Evolutionary conservation across 2,888 invertebrate genomes (phyloP).

Genomic region (Ormyrus labotus): DNA sequence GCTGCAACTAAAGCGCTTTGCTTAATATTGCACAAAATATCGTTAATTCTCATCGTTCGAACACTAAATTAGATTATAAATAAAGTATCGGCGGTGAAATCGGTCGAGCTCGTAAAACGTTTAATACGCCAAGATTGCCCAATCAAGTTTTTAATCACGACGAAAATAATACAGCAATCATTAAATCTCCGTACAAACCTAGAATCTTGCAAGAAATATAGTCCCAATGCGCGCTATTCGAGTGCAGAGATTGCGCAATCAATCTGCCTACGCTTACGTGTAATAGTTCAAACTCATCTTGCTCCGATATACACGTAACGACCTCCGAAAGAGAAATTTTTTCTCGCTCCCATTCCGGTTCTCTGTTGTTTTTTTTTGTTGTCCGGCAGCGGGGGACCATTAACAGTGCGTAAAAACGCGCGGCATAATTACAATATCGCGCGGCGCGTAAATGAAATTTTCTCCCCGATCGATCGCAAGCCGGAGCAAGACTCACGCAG

Average conservation of each 20-base stretch:
- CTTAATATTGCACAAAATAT: slow-evolving; percentile 22
- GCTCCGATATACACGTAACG: too few species aligned
- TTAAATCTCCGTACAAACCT: background rate
- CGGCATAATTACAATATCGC: slow-evolving; percentile 45
- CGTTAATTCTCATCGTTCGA: background rate
- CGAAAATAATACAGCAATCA: slow-evolving; percentile 20
- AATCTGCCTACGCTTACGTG: too few species aligned
- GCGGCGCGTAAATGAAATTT: slow-evolving; percentile 48
- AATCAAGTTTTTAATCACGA: slow-evolving; percentile 23
- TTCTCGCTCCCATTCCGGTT: slow-evolving; percentile 10
- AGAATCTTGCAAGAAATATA: too few species aligned
- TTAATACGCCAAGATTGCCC: slow-evolving; percentile 28
- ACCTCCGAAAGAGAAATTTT: slow-evolving; percentile 20
- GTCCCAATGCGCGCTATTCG: too few species aligned
- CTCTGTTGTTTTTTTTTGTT: background rate
- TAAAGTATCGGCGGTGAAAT: slow-evolving; percentile 31
- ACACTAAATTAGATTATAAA: slow-evolving; percentile 11
- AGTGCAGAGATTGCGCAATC: slow-evolving; percentile 2
- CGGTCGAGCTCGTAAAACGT: background rate
- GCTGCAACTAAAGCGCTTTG: background rate
- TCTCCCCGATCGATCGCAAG: slow-evolving; percentile 31
- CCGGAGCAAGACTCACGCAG: background rate
- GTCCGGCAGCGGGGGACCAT: background rate
- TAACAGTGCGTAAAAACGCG: slow-evolving; percentile 35
- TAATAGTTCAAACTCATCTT: background rate